Percentiles rank a stretch among this genome's conserved stretches.
These are phyloP conservation scores for Equus quagga DNA, from an alignment of 2,113 vertebrate species.

Conservation along the genomic window DNA sequence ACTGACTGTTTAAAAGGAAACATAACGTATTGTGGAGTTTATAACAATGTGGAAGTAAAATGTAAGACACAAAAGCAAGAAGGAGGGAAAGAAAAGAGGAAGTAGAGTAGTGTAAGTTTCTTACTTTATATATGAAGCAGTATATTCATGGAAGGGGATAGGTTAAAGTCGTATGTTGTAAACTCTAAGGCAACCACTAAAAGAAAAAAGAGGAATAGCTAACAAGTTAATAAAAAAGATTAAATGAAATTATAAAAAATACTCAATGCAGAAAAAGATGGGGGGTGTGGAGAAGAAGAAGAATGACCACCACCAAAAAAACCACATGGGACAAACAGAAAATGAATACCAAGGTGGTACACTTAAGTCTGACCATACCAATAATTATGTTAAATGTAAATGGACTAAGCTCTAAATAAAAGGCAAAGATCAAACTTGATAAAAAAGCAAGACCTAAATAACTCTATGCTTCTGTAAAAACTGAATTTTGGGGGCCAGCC, in stretches of 20 bases:
- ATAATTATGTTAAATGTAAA: neutral
- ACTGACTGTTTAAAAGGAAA: neutral
- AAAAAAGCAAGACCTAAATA: neutral
- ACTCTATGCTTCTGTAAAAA: neutral
- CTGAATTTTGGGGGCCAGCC: too few species aligned
- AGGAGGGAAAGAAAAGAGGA: neutral
- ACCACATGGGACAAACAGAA: neutral
- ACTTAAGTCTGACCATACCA: neutral
- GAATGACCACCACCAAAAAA: neutral
- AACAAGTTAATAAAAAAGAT: neutral
- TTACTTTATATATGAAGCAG: neutral
- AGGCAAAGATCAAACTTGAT: neutral
- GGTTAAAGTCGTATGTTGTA: neutral
- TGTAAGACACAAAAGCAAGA: neutral
- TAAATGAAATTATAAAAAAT: neutral
- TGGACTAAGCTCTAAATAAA: neutral
- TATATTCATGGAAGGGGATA: neutral
- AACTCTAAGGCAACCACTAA: neutral
- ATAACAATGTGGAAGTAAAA: neutral
- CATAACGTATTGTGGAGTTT: neutral
- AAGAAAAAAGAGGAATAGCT: neutral
- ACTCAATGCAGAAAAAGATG: neutral
- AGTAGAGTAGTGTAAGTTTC: neutral
- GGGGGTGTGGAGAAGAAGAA: neutral
- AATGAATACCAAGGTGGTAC: neutral